These are phyloP conservation scores for Cephus runcator DNA, from an alignment of 2,888 invertebrate genomes.

Conservation along the genomic window DNA sequence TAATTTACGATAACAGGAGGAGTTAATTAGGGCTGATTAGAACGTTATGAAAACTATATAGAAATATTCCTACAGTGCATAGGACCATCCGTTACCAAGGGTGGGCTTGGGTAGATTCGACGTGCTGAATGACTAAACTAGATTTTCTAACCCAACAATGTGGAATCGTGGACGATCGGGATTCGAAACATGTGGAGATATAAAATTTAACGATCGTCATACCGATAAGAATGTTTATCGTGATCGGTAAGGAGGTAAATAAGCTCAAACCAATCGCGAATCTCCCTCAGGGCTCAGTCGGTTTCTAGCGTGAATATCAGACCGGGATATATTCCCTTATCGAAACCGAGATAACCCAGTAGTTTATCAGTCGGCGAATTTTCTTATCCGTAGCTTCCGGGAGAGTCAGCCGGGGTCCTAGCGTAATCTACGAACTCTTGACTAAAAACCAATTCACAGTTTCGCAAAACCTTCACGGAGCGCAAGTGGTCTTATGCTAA, in stretches of 20 bases:
- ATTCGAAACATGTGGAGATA: constrained; percentile 21
- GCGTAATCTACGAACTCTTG: neutral
- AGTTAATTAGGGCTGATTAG: neutral
- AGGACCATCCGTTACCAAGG: too few species aligned
- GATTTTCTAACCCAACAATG: neutral
- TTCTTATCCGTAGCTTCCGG: neutral
- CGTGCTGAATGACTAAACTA: neutral
- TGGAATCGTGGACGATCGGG: neutral
- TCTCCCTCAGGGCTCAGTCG: neutral
- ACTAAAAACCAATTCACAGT: neutral
- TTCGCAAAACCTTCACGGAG: neutral
- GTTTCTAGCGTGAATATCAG: neutral
- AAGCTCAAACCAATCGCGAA: neutral
- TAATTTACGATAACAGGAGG: neutral
- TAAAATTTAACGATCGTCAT: constrained; percentile 29
- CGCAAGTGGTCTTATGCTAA: neutral
- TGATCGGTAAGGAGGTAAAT: neutral
- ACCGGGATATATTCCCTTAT: neutral
- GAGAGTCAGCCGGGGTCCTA: neutral
- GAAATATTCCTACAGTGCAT: neutral
- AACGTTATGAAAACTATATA: neutral
- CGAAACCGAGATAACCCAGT: neutral
- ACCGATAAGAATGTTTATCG: constrained; percentile 17
- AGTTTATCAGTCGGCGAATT: neutral
- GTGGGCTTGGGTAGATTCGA: neutral